These are phyloP conservation scores for Hecatera dysodea DNA, from an alignment of 2,888 invertebrate species.

Conservation along the genomic window DNA sequence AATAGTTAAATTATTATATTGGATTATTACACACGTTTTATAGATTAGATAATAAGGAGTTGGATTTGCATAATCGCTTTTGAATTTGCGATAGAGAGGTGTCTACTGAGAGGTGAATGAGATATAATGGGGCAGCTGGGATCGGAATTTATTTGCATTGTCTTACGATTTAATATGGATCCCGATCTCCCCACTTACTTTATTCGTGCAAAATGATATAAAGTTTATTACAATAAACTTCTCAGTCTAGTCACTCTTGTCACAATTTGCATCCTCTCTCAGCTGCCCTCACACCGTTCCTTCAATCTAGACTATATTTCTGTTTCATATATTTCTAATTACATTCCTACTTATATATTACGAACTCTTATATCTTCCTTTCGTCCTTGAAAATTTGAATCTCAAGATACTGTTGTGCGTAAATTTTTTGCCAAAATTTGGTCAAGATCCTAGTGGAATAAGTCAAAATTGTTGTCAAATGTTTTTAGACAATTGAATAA, in stretches of 20 bases:
- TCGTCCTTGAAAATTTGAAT: constrained; percentile 39
- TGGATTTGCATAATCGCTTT: constrained; percentile 55
- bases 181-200: neutral
- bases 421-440: constrained; percentile 25
- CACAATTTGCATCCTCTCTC: constrained; percentile 18
- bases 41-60: constrained; percentile 55
- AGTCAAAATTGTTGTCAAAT: constrained; percentile 29
- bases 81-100: constrained; percentile 38
- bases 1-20: constrained; percentile 61
- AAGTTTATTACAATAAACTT: neutral
- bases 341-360: constrained; percentile 29
- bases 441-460: constrained; percentile 21
- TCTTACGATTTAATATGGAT: neutral
- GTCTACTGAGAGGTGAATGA: constrained; percentile 32
- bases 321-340: constrained; percentile 39
- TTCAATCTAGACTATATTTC: constrained; percentile 39
- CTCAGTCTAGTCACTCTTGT: neutral
- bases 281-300: constrained; percentile 49
- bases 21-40: constrained; percentile 63
- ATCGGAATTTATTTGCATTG: constrained; percentile 16
- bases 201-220: neutral
- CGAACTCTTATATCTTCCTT: constrained; percentile 21
- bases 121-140: constrained; percentile 26
- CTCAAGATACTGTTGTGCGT: constrained; percentile 42
- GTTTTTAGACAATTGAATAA: constrained; percentile 10